Base-by-base conservation (phyloP, 2,888 invertebrate genomes). In the Lathronympha strigana region DNA sequence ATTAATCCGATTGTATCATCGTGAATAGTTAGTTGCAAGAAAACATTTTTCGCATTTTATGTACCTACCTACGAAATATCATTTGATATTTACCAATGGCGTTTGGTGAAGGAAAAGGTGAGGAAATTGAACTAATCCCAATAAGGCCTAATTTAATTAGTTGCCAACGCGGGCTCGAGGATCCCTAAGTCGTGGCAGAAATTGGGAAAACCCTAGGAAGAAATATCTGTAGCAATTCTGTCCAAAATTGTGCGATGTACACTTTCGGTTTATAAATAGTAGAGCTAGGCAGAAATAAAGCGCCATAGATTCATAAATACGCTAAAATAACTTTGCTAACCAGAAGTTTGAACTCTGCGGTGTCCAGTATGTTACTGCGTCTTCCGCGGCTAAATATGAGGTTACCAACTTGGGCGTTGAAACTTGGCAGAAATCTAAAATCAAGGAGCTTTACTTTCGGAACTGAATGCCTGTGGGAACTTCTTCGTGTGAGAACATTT, bases 301-400 rank as follows among this genome's bases (percentile, higher is more conserved):
- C 38, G n/a, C 40, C 19, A 51, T n/a, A 40, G 8, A 15, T 28
- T 47, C 11, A 31, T n/a, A n/a, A n/a, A n/a, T 19, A 61, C 36
- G 25, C 11, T 17, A 25, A 38, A 15, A 58, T 38, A 61, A 61
- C 61, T 61, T 51, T 43, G 28, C 15, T 15, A 23, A 31, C 15
- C 50, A 21, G 6, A 61, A 53, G 61, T 61, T 53, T 53, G 23
- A 17, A n/a, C 31, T 31, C 13, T 21, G 63, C 49, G 43, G 31
- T 17, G 21, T 40, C 63, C 57, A 63, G 31, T 50, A 28, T 36
- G 47, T 55, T 63, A 49, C 51, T 40, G n/a, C n/a, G 55, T 57
- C 28, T 55, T 21, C 28, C 19, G 25, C 23, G 4, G 49, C 38
- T 21, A 47, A 63, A 40, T 49, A 40, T 57, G 63, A 50, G 40